Evolutionary conservation across 2,888 invertebrate species (phyloP), one percentile per base, ranked within the genome.

Genomic region (Xestia rhomboidea): DNA sequence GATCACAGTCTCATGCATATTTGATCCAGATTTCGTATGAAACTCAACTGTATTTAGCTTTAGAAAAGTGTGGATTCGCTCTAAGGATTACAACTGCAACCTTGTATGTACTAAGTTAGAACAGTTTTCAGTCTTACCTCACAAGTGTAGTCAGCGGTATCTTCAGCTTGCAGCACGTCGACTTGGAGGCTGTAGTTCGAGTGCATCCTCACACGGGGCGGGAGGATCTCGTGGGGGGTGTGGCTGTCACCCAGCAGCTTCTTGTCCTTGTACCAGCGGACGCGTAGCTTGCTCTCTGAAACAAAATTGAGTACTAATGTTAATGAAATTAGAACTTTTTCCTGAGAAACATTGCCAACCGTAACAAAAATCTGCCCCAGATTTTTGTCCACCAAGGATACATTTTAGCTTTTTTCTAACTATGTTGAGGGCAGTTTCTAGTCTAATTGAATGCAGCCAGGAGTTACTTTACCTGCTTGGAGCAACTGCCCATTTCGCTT

Each of bases 151-250:
- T 97, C 97, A 0, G 98, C 98, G 0, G 97, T 97, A 88, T 98
- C 98, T 18, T 93, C 91, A 0, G 97, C 96, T 44, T 95, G 93
- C 21, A 98, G 95, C 3, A 93, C 91, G 8, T 96, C 95, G 7
- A 98, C 96, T 92, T 98, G 97, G 74, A 98, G 94, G 77, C 98
- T 98, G 90, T 97, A 98, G 94, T 98, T 98, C 76, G 97, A 92
- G 95, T 97, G 97, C 92, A 98, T 96, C 81, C 96, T 95, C 66
- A 98, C 95, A 41, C 98, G 95, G 44, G 97, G 96, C 0, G 97
- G 97, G 34, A 97, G 91, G 21, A 94, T 89, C 15, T 95, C 93
- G 85, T 97, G 94, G 3, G 96, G 94, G 76, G 97, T 97, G 44
- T 95, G 93, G 68, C 97, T 97, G 92, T 98, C 98, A 0, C 97